Evolutionary conservation across 2,888 invertebrate species (phyloP).

Genomic region (Rhodophaea formosa): DNA sequence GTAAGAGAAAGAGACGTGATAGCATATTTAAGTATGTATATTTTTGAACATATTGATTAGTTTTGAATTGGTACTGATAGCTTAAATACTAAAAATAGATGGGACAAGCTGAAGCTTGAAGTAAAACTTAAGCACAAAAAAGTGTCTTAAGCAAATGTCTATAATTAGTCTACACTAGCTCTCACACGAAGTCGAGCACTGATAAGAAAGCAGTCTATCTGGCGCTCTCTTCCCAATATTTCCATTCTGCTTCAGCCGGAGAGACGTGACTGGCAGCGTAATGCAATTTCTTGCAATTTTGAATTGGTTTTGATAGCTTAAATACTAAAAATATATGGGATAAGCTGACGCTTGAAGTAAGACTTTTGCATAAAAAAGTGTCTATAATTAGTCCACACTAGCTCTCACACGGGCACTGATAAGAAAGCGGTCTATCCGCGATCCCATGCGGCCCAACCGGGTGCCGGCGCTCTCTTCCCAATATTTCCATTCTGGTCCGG

Average conservation of each 20-base stretch:
- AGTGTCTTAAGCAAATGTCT: no score
- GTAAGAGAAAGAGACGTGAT: no score
- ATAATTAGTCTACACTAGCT: not conserved
- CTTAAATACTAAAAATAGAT: no score
- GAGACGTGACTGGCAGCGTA: conserved; percentile 43
- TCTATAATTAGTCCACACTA: not conserved
- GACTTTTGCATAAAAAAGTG: not conserved
- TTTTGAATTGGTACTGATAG: no score
- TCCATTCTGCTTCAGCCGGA: conserved; percentile 53
- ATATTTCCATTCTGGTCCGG: conserved; percentile 47
- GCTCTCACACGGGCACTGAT: not conserved
- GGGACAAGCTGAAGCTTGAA: no score
- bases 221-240: conserved; percentile 35
- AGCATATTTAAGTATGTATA: no score
- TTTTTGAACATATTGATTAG: no score
- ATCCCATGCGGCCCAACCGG: not conserved
- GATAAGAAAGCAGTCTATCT: conserved; percentile 7
- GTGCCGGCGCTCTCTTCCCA: conserved; percentile 26
- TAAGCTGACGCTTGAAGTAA: no score
- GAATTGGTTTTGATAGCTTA: no score
- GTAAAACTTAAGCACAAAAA: not conserved
- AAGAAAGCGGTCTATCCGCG: conserved; percentile 4
- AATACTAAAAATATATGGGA: no score
- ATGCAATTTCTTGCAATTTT: conserved; percentile 35
- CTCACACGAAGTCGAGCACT: not conserved